A percentile compares a stretch with the other conserved stretches of the same genome.
Conservation (phyloP, 2,888 invertebrate species). For the Eupelmus urozonus region DNA sequence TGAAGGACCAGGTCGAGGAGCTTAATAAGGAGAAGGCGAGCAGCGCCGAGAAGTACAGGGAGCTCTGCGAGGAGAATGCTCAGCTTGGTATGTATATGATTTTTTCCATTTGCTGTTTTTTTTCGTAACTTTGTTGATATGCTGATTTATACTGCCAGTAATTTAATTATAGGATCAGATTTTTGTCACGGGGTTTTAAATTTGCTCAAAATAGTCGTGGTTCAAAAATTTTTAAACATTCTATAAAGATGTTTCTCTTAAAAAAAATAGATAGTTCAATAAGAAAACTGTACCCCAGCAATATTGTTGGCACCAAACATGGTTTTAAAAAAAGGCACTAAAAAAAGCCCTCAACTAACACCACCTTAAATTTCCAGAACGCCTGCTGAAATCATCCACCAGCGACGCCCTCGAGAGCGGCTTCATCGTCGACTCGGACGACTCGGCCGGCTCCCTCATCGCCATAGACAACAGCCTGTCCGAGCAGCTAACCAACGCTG, state of each 20-base stretch:
- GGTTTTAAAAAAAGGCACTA: too few species aligned
- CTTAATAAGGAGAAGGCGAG: slow-evolving; percentile 80
- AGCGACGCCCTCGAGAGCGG: slow-evolving; percentile 1
- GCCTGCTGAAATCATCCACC: neutral
- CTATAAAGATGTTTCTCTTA: too few species aligned
- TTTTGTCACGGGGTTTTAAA: too few species aligned
- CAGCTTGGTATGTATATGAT: slow-evolving; percentile 75
- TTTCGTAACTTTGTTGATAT: neutral
- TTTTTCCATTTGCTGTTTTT: neutral
- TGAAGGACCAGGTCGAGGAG: slow-evolving; percentile 89
- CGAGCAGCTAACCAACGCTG: slow-evolving; percentile 94
- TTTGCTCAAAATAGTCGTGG: too few species aligned
- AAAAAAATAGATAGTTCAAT: too few species aligned
- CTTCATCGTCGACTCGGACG: neutral
- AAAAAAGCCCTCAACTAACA: too few species aligned
- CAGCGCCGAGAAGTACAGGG: slow-evolving; percentile 69
- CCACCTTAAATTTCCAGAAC: slow-evolving; percentile 27
- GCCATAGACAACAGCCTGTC: slow-evolving; percentile 88
- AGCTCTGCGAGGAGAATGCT: slow-evolving; percentile 93
- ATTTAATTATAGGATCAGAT: too few species aligned
- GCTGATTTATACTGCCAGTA: too few species aligned
- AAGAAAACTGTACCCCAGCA: too few species aligned
- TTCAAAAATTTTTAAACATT: too few species aligned
- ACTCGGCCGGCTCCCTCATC: neutral
- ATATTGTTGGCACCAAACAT: too few species aligned